Percentiles rank a stretch among this genome's conserved stretches.
phyloP scores from a whole-genome alignment of 1,140 invertebrate genomes.

The Cydia fagiglandana region DNA sequence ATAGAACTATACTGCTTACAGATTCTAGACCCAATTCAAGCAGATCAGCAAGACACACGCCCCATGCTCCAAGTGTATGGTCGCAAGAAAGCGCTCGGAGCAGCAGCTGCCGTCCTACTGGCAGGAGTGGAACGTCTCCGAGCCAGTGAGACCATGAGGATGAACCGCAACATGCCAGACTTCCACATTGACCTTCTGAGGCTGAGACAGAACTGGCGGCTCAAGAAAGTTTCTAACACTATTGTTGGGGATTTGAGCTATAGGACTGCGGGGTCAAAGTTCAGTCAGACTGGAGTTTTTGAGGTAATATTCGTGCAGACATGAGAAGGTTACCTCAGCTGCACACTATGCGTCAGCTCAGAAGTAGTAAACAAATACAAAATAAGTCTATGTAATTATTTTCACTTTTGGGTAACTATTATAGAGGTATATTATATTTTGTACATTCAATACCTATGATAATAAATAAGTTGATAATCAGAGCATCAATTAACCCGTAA shows the following conservation, averaged over 20 bases:
- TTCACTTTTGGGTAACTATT: too few species aligned
- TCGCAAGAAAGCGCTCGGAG: constrained; percentile 93
- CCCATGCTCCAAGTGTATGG: constrained; percentile 94
- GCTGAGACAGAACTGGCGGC: constrained; percentile 94
- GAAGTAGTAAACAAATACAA: too few species aligned
- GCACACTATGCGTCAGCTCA: too few species aligned
- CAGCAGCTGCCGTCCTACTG: constrained; percentile 89
- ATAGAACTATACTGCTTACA: constrained; percentile 42
- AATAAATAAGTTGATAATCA: too few species aligned
- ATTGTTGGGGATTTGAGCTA: constrained; percentile 98
- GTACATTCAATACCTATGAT: too few species aligned
- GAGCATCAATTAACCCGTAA: background rate
- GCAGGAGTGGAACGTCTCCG: constrained; percentile 92
- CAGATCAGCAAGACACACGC: constrained; percentile 90
- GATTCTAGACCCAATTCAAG: constrained; percentile 91
- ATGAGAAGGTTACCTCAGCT: background rate
- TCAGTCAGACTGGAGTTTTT: constrained; percentile 95
- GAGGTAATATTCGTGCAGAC: constrained; percentile 81
- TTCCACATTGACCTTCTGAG: constrained; percentile 96
- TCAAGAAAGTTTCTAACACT: constrained; percentile 96
- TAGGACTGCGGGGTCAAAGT: constrained; percentile 95
- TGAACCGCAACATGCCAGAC: constrained; percentile 87
- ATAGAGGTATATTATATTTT: too few species aligned
- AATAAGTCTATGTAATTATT: too few species aligned
- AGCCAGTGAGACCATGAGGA: constrained; percentile 86